phyloP scores from a whole-genome alignment of 2,888 invertebrate genomes.

The Polydrusus pterygomalis region DNA sequence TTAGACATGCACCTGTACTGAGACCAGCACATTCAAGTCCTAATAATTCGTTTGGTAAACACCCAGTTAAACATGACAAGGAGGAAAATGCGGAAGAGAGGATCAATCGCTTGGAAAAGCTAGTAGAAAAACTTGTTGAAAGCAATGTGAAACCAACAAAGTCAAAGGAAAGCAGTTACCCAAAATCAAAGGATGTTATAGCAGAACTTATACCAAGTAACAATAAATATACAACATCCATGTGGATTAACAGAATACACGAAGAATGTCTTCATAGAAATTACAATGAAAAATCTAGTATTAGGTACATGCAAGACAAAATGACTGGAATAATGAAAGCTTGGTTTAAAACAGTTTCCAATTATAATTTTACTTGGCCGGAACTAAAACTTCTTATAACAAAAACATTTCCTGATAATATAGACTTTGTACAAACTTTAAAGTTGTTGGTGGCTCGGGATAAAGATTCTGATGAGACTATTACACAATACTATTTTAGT shows the following conservation, averaged over 20 bases:
- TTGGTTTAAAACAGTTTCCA: constrained; percentile 62
- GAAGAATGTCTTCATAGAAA: constrained; percentile 60
- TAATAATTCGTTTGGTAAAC: constrained; percentile 2
- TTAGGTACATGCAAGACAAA: constrained; percentile 60
- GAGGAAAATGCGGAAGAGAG: constrained; percentile 55
- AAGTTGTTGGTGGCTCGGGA: constrained; percentile 59
- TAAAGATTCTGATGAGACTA: constrained; percentile 61
- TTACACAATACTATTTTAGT: constrained; percentile 63
- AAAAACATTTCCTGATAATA: constrained; percentile 63
- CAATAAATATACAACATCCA: constrained; percentile 61
- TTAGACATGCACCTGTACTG: not conserved
- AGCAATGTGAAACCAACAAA: constrained; percentile 17
- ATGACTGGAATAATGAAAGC: constrained; percentile 64
- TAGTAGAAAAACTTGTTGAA: constrained; percentile 61
- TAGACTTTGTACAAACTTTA: constrained; percentile 61
- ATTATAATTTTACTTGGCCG: constrained; percentile 63
- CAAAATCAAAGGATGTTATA: constrained; percentile 18
- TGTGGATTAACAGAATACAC: constrained; percentile 64
- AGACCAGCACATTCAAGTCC: not conserved
- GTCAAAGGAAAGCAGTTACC: constrained; percentile 4
- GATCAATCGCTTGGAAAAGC: constrained; percentile 61
- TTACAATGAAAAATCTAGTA: constrained; percentile 60
- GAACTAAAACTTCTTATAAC: constrained; percentile 63
- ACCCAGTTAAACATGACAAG: constrained; percentile 17
- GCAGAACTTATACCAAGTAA: constrained; percentile 59